A percentile compares a stretch with the other conserved stretches of the same genome.
These are phyloP conservation scores for Mormyrops boulengeri DNA, from an alignment of 2,797 vertebrate species.

Conservation along the genomic window DNA sequence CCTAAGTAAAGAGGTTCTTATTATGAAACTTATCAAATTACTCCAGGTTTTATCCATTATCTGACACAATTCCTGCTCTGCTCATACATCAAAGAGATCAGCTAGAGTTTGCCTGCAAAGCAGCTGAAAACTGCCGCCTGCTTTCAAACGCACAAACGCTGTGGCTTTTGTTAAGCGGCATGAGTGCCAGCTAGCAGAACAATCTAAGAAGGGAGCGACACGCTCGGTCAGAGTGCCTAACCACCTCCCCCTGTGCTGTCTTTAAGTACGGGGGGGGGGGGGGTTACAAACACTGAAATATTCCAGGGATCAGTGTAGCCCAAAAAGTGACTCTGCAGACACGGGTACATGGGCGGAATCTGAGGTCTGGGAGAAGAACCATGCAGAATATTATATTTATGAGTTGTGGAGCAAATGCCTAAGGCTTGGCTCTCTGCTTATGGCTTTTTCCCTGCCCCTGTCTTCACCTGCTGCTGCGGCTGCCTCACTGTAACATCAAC, in stretches of 20 bases:
- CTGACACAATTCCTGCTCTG: background rate
- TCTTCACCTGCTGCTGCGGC: background rate
- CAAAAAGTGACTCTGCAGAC: background rate
- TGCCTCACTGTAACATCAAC: background rate
- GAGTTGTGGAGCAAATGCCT: background rate
- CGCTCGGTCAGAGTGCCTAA: background rate
- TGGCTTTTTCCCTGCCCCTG: background rate
- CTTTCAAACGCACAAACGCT: background rate
- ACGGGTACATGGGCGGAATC: background rate
- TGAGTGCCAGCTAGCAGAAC: background rate
- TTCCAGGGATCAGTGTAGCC: background rate
- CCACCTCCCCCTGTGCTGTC: background rate
- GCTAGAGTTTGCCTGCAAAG: background rate
- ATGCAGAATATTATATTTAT: background rate
- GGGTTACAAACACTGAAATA: background rate
- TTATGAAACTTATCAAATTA: slow-evolving; percentile 6
- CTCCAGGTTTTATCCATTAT: slow-evolving; percentile 8
- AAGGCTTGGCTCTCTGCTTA: background rate
- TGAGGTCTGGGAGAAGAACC: background rate
- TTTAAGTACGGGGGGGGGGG: background rate
- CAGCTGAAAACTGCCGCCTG: background rate
- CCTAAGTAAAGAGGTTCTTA: background rate
- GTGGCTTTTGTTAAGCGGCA: background rate
- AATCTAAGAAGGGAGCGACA: background rate
- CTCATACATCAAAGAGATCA: slow-evolving; percentile 4